A percentile compares a stretch with the other conserved stretches of the same genome.
phyloP scores from a whole-genome alignment of 2,113 vertebrate genomes.

The Copsychus sechellarum region DNA sequence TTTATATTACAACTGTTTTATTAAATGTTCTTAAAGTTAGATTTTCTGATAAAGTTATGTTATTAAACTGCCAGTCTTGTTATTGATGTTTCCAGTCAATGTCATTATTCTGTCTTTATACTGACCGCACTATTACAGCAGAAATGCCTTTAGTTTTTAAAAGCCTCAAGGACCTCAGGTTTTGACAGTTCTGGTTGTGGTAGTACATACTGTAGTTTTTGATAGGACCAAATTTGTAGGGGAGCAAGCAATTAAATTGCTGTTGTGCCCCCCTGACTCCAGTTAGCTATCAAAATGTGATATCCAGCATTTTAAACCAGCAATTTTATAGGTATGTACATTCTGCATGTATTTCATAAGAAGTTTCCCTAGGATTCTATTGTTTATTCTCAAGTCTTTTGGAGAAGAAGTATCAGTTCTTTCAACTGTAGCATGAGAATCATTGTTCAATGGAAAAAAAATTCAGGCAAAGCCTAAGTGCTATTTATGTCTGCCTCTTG shows the following conservation, averaged over 20 bases:
- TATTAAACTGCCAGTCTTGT: neutral
- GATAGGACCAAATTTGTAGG: slow-evolving; percentile 33
- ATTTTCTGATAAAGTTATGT: neutral
- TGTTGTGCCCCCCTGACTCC: rapidly evolving
- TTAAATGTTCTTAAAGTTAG: neutral
- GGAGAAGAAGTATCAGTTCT: neutral
- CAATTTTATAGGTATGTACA: neutral
- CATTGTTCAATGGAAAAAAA: slow-evolving; percentile 1
- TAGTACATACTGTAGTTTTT: neutral
- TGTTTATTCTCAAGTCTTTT: neutral
- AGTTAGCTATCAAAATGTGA: neutral
- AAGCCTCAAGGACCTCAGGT: neutral
- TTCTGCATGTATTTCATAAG: neutral
- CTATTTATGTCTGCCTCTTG: slow-evolving; percentile 1
- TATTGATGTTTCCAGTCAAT: neutral
- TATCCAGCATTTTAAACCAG: neutral
- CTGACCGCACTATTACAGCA: neutral
- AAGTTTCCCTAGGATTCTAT: neutral
- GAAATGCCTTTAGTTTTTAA: neutral
- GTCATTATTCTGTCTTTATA: neutral
- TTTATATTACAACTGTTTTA: neutral
- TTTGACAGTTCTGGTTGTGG: neutral
- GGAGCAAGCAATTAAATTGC: neutral
- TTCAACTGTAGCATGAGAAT: neutral
- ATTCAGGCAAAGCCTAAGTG: neutral